These are phyloP conservation scores for Caradrina clavipalpis DNA, from an alignment of 2,888 invertebrate genomes.

Conservation along the genomic window DNA sequence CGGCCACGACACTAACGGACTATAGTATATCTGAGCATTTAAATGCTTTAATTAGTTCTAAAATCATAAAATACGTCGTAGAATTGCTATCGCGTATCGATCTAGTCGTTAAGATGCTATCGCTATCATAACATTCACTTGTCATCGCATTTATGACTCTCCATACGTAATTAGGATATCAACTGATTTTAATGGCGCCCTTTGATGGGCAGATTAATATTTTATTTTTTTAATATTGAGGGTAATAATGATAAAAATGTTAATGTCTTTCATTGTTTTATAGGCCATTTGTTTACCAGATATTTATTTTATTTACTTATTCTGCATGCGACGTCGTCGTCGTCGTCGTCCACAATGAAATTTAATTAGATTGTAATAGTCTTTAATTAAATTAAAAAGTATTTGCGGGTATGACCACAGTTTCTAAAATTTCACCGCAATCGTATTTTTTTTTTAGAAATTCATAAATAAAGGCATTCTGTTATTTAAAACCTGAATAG, in stretches of 20 bases:
- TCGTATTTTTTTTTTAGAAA: too few species aligned
- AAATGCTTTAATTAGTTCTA: background rate
- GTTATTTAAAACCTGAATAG: too few species aligned
- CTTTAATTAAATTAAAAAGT: too few species aligned
- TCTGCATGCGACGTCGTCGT: too few species aligned
- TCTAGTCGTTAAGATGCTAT: slow-evolving; percentile 56
- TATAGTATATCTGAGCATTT: background rate
- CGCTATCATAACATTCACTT: slow-evolving; percentile 48
- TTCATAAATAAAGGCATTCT: too few species aligned
- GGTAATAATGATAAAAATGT: background rate
- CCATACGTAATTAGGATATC: slow-evolving; percentile 51
- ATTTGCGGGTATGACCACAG: too few species aligned
- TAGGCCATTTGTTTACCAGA: background rate
- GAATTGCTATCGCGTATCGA: slow-evolving; percentile 35
- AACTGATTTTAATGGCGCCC: slow-evolving; percentile 21
- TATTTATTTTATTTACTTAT: background rate
- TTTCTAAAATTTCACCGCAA: too few species aligned
- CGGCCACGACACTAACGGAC: too few species aligned
- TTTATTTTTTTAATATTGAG: background rate
- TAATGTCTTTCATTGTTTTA: background rate
- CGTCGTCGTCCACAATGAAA: too few species aligned
- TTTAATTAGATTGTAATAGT: too few species aligned
- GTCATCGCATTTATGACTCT: slow-evolving; percentile 47
- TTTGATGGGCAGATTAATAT: slow-evolving; percentile 11
- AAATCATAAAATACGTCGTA: slow-evolving; percentile 1